Evolutionary conservation across 2,797 vertebrate genomes (phyloP).

Genomic region (Yasuhikotakia modesta): DNA sequence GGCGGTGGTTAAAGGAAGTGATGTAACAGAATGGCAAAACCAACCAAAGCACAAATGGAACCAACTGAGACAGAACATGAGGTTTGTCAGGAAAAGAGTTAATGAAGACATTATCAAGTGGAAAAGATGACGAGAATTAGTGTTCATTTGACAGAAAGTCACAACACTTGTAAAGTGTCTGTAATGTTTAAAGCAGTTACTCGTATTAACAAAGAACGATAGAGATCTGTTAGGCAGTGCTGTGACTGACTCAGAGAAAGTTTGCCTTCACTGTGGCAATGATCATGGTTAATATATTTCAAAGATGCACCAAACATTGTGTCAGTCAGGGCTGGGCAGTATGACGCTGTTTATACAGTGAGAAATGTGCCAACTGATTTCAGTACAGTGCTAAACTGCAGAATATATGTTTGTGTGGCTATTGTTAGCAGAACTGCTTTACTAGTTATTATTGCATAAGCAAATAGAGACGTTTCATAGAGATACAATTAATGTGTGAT

Average conservation of each 20-base stretch:
- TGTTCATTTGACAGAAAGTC: conserved; percentile 70
- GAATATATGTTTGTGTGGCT: not conserved
- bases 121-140: conserved; percentile 53
- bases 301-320: conserved; percentile 86
- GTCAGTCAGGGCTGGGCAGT: conserved; percentile 74
- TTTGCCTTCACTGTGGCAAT: conserved; percentile 59
- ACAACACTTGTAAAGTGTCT: conserved; percentile 64
- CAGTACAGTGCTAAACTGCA: no score
- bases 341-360: not conserved
- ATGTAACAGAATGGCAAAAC: conserved; percentile 38
- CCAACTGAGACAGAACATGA: conserved; percentile 57
- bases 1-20: conserved; percentile 44
- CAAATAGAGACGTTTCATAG: no score
- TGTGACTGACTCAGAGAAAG: conserved; percentile 73
- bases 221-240: conserved; percentile 56
- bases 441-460: no score
- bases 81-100: conserved; percentile 55
- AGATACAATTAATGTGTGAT: no score
- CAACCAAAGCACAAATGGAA: conserved; percentile 52
- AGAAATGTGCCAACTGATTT: not conserved
- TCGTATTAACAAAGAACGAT: not conserved
- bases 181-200: not conserved
- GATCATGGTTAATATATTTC: conserved; percentile 69
- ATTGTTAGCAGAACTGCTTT: no score
- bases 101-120: conserved; percentile 53